Conservation (phyloP, 2,888 invertebrate species). For the Poecilus cupreus region DNA sequence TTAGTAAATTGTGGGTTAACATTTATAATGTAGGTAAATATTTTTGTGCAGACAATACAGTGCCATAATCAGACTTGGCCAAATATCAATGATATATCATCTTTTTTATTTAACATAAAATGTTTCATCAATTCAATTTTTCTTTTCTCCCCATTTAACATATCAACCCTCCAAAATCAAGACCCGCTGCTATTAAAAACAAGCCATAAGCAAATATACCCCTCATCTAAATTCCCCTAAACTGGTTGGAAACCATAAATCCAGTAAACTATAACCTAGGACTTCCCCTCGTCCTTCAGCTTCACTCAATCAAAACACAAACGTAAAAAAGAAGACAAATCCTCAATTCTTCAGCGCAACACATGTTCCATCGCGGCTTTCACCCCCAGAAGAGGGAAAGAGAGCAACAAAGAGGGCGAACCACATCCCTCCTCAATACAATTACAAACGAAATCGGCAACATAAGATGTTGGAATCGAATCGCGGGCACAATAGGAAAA, state of each 20-base stretch:
- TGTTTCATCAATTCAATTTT: too few relatives aligned
- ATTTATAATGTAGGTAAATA: too few relatives aligned
- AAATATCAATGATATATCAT: too few relatives aligned
- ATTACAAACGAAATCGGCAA: constrained; percentile 35
- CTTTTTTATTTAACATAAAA: too few relatives aligned
- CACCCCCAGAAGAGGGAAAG: neutral
- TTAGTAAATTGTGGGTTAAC: too few relatives aligned
- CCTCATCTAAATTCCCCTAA: neutral
- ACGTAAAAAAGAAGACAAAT: constrained; percentile 12
- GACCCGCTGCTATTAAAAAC: neutral
- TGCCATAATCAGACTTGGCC: too few relatives aligned
- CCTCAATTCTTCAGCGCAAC: constrained; percentile 11
- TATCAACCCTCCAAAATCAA: neutral
- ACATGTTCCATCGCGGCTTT: neutral
- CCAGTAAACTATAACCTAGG: neutral
- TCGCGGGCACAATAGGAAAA: constrained; percentile 32
- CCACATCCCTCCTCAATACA: constrained; percentile 11
- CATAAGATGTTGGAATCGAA: constrained; percentile 40
- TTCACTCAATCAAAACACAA: constrained; percentile 36
- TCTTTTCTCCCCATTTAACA: neutral
- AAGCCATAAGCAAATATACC: neutral
- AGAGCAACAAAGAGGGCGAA: neutral
- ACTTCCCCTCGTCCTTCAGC: neutral
- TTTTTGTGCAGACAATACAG: too few relatives aligned
- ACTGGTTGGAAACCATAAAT: neutral